Evolutionary conservation across 2,113 vertebrate species (phyloP).

Genomic region (Carassius carassius): DNA sequence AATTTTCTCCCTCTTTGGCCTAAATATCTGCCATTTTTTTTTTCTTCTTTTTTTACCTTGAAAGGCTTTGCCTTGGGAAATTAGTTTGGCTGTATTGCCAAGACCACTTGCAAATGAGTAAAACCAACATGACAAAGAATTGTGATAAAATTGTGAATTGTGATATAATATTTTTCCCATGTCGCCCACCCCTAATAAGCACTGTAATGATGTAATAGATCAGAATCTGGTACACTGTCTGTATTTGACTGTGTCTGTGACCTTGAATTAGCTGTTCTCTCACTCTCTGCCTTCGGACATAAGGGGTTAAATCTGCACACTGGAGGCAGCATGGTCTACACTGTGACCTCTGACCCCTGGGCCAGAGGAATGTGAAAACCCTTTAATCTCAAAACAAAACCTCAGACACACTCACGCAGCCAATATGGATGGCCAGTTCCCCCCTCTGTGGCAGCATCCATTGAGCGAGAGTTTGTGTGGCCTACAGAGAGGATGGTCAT

Average conservation of each 20-base stretch:
- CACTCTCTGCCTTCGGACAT: conserved; percentile 38
- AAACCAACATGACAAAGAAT: no score
- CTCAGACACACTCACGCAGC: conserved; percentile 69
- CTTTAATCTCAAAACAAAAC: conserved; percentile 80
- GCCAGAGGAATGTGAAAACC: conserved; percentile 81
- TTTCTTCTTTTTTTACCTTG: no score
- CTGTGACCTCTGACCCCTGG: conserved; percentile 74
- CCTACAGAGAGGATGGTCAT: not conserved
- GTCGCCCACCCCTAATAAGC: not conserved
- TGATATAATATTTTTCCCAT: no score
- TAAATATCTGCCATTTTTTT: no score
- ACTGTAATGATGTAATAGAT: not conserved
- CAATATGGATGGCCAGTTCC: conserved; percentile 66
- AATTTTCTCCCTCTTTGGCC: no score
- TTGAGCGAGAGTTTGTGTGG: not conserved
- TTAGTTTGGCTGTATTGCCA: no score
- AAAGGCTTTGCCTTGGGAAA: no score
- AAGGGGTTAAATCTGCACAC: conserved; percentile 74
- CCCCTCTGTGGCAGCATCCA: conserved; percentile 43
- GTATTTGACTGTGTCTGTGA: not conserved
- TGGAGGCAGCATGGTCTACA: conserved; percentile 69
- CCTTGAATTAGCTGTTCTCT: conserved; percentile 17
- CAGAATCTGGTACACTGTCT: conserved; percentile 14
- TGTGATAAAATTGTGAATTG: no score
- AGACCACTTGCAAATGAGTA: no score